Evolutionary conservation across 2,113 vertebrate genomes (phyloP).

Genomic region (Bagarius yarrelli): DNA sequence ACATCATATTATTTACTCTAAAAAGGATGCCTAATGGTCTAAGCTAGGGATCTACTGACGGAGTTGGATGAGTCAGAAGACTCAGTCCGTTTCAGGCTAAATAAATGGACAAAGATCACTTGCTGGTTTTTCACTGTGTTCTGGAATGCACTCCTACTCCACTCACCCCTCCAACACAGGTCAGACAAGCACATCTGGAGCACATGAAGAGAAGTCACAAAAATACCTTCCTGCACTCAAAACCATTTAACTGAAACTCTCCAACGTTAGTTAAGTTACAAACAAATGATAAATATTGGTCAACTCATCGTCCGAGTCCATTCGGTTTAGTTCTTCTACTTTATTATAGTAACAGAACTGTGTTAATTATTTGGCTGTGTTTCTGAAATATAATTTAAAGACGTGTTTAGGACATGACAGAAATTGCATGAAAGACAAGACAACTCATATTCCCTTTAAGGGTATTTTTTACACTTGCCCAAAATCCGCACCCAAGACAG

Average conservation of each 20-base stretch:
- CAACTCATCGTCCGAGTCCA: background rate
- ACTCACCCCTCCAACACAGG: constrained; percentile 21
- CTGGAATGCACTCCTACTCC: constrained; percentile 34
- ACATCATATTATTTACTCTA: background rate
- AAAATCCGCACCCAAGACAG: background rate
- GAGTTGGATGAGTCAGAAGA: constrained; percentile 3
- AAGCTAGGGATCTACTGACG: background rate
- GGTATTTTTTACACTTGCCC: background rate
- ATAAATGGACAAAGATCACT: constrained; percentile 4
- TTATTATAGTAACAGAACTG: background rate
- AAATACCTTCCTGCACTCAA: background rate
- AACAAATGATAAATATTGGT: background rate
- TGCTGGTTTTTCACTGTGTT: constrained; percentile 1
- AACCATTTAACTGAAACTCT: background rate
- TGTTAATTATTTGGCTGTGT: background rate
- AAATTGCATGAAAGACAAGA: background rate
- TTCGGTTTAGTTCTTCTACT: background rate
- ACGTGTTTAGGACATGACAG: background rate
- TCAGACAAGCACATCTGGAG: constrained; percentile 17
- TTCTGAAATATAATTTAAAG: background rate
- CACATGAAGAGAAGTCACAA: background rate
- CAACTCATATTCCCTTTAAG: background rate
- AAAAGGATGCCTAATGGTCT: background rate
- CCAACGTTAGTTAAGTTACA: background rate
- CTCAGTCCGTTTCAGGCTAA: background rate